Base-by-base conservation (phyloP, 2,888 invertebrate genomes). In the Pimpla rufipes region DNA sequence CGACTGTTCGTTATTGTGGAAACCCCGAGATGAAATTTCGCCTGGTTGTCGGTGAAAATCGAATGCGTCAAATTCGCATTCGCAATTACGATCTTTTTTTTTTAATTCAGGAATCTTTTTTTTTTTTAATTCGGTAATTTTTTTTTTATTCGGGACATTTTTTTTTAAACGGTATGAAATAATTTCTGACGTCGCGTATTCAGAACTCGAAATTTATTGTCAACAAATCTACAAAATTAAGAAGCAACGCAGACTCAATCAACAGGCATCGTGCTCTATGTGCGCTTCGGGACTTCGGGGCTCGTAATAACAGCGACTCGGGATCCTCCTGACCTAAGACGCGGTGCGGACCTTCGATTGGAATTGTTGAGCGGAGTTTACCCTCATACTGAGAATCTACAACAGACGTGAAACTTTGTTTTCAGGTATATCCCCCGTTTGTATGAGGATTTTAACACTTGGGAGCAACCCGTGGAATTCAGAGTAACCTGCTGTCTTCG, bases 401-500 rank as follows among this genome's bases (percentile, higher is more conserved):
- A 85, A 88, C 18, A 52, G 23, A 55, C 68, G 45, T 66, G 35
- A 77, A 66, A 67, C 64, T 57, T 35, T 8, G 11, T 70, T 21
- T 21, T 55, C 11, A 18, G 5, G 29, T 5, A 18, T 16, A 52
- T 52, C 37, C 10, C 0, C 13, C n/a, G 21, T 37, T 50, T 7
- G 2, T 0, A 8, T 42, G 47, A 8, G 16, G 47, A 16, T 8
- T 13, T 67, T 42, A 10, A 7, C 35, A n/a, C 7, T 29, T 29
- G 29, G 0, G n/a, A n/a, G 11, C 47, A 5, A n/a, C 0, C 1
- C 13, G 1, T 45, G 4, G 21, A 21, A 23, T 5, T 23, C 5
- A 29, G 5, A 5, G 29, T 29, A n/a, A 42, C 93, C 93, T 95
- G 95, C 87, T 95, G 94, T 77, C 97, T 94, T 82, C 97, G 94